Evolutionary conservation across 2,888 invertebrate species (phyloP).

Genomic region (Pachydiplax longipennis): DNA sequence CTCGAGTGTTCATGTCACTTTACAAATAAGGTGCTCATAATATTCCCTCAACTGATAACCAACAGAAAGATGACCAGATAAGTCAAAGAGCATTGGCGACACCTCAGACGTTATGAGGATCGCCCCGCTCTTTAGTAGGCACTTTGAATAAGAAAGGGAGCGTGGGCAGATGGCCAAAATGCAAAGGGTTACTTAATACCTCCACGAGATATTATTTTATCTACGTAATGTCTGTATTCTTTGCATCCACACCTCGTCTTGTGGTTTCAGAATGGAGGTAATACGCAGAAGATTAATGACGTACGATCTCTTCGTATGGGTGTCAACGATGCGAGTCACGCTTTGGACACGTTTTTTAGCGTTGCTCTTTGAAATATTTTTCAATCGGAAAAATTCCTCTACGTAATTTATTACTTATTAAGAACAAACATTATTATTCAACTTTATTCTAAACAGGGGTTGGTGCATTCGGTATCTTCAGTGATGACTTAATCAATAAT

Average conservation of each 20-base stretch:
- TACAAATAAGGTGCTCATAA: too few species aligned
- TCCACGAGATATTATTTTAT: not conserved
- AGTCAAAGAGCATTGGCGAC: too few species aligned
- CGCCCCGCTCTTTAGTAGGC: not conserved
- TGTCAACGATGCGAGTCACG: not conserved
- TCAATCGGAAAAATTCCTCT: too few species aligned
- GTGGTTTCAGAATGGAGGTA: not conserved
- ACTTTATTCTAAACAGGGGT: too few species aligned
- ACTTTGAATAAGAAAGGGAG: not conserved
- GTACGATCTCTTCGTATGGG: not conserved
- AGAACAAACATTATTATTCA: too few species aligned
- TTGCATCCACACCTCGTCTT: not conserved
- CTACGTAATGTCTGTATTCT: not conserved
- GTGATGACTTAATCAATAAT: too few species aligned
- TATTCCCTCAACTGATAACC: too few species aligned
- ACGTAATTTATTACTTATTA: too few species aligned
- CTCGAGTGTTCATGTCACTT: too few species aligned
- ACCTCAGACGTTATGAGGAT: not conserved
- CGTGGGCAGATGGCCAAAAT: not conserved
- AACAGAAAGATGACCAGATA: too few species aligned
- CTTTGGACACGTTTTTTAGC: not conserved
- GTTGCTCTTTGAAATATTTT: too few species aligned
- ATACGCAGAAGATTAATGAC: not conserved
- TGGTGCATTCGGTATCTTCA: too few species aligned
- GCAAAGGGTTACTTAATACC: not conserved